Evolutionary conservation across 1,140 invertebrate genomes (phyloP).

Genomic region (Tetraneura akinire): DNA sequence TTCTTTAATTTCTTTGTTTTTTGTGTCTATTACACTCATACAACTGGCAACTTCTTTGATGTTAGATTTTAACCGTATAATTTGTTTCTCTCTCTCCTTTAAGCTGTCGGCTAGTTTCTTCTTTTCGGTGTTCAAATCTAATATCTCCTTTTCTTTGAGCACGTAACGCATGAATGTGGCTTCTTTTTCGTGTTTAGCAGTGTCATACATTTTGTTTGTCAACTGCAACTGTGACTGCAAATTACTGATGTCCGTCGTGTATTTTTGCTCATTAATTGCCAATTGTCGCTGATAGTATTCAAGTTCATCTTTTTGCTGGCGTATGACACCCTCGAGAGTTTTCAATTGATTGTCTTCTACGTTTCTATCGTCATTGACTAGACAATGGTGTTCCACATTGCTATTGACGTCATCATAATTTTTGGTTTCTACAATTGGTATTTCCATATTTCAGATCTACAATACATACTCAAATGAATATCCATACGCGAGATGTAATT

Average conservation of each 20-base stretch:
- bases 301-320: constrained; percentile 27
- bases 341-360: background rate
- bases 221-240: constrained; percentile 18
- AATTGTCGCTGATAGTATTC: constrained; percentile 29
- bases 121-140: constrained; percentile 29
- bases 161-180: constrained; percentile 21
- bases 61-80: constrained; percentile 10
- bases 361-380: background rate
- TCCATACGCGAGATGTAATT: no score
- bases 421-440: background rate
- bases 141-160: constrained; percentile 33
- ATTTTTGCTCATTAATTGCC: constrained; percentile 29
- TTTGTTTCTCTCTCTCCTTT: constrained; percentile 26
- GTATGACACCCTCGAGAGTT: background rate
- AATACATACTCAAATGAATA: no score
- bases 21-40: background rate
- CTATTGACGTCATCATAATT: background rate
- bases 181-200: constrained; percentile 33
- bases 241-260: background rate
- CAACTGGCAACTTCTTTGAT: background rate
- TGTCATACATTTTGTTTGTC: background rate
- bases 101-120: background rate
- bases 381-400: background rate
- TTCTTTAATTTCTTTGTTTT: constrained; percentile 39
- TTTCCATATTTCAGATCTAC: background rate